Evolutionary conservation across 2,797 vertebrate species (phyloP).

Genomic region (Dendrocincla fuliginosa): DNA sequence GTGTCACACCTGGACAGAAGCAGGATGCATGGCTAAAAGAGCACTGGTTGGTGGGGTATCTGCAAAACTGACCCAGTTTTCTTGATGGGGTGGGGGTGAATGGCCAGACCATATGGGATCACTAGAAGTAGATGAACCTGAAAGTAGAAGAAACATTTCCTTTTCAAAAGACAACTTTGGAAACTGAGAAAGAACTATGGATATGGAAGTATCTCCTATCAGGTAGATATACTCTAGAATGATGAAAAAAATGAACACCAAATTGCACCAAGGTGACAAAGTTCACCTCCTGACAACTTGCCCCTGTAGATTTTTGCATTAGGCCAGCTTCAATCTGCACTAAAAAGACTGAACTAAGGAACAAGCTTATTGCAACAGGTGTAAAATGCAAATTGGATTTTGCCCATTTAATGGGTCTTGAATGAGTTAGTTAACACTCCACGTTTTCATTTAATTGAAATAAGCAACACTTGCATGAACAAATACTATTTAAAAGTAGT

Average conservation of each 20-base stretch:
- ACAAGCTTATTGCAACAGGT: background rate
- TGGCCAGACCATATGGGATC: slow-evolving; percentile 94
- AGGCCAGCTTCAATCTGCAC: background rate
- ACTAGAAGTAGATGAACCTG: slow-evolving; percentile 85
- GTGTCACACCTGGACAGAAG: slow-evolving; percentile 95
- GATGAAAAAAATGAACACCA: background rate
- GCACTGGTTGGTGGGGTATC: slow-evolving; percentile 97
- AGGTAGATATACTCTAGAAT: background rate
- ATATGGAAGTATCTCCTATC: background rate
- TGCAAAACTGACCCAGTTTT: slow-evolving; percentile 99
- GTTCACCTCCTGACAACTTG: background rate
- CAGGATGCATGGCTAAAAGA: slow-evolving; percentile 93
- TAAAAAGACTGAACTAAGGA: background rate
- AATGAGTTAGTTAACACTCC: background rate
- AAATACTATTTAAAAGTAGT: background rate
- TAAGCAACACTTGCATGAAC: background rate
- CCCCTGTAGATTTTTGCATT: background rate
- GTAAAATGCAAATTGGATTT: background rate
- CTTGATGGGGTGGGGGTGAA: slow-evolving; percentile 94
- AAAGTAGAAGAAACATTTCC: slow-evolving; percentile 54
- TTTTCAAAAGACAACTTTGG: slow-evolving; percentile 20
- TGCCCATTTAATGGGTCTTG: background rate
- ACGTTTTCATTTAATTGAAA: background rate
- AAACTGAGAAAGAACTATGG: background rate
- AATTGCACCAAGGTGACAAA: background rate